Conservation (phyloP, 1,140 invertebrate genomes). For the Whitmania pigra region DNA sequence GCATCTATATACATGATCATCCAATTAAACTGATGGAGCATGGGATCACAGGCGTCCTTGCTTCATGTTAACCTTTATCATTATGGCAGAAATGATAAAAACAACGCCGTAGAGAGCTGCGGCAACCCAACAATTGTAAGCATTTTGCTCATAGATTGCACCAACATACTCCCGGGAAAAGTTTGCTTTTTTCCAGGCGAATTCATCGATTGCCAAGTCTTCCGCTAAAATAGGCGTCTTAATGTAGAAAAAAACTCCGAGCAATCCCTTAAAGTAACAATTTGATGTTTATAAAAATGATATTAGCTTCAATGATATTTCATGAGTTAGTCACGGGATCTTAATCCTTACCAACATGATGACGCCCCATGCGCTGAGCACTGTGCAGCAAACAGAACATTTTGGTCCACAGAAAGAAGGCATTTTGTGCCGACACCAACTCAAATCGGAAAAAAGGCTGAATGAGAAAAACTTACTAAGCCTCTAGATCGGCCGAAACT, state of each 20-base stretch:
- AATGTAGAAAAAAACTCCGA: slow-evolving; percentile 18
- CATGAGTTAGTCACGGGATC: background rate
- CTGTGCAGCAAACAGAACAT: slow-evolving; percentile 16
- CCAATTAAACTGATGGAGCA: background rate
- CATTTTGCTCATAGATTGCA: slow-evolving; percentile 11
- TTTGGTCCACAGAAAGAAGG: slow-evolving; percentile 20
- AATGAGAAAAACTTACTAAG: background rate
- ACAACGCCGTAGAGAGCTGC: slow-evolving; percentile 19
- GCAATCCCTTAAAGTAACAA: slow-evolving; percentile 15
- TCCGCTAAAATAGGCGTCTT: slow-evolving; percentile 18
- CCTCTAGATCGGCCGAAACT: background rate
- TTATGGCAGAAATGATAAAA: slow-evolving; percentile 16
- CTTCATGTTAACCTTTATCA: slow-evolving; percentile 16
- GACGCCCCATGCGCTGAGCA: slow-evolving; percentile 21
- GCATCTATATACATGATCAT: background rate
- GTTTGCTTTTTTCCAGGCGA: background rate
- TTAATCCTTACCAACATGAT: slow-evolving; percentile 13
- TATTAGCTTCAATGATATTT: background rate
- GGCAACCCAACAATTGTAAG: slow-evolving; percentile 23
- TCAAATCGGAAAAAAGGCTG: background rate
- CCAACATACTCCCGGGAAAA: slow-evolving; percentile 9
- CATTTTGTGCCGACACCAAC: background rate
- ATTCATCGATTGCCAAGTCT: slow-evolving; percentile 19
- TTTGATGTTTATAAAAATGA: background rate
- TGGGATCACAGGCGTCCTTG: background rate